A percentile compares a stretch with the other conserved stretches of the same genome.
Conservation (phyloP, 1,140 invertebrate genomes). For the Andrena cerasifolii region DNA sequence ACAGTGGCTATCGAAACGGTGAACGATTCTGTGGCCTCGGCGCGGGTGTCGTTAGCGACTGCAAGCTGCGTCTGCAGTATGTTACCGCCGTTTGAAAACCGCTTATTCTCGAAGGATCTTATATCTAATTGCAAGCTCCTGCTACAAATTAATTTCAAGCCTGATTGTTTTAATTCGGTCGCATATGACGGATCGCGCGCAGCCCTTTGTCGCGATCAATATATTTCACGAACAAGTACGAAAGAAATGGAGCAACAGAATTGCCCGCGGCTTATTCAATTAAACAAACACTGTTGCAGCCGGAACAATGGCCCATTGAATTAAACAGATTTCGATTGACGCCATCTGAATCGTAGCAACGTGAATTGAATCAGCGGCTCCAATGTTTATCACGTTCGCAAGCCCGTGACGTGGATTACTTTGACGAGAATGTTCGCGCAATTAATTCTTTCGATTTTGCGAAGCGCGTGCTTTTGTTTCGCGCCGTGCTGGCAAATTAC, state of each 20-base stretch:
- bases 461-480: neutral
- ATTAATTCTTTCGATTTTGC: neutral
- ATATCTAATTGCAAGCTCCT: no score
- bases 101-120: no score
- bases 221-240: no score
- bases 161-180: no score
- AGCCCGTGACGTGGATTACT: neutral
- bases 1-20: neutral
- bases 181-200: no score
- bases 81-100: no score
- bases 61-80: no score
- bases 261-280: neutral
- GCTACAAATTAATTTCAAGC: no score
- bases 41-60: no score
- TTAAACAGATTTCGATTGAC: neutral
- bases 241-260: no score
- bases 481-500: neutral
- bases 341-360: neutral
- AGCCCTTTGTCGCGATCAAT: no score
- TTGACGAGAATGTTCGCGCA: neutral
- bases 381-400: neutral
- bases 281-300: neutral
- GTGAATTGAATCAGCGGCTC: neutral
- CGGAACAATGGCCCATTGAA: neutral
- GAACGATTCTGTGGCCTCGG: no score